Percentiles rank a stretch among this genome's conserved stretches.
phyloP scores from a whole-genome alignment of 2,797 vertebrate genomes.

The Rhinophrynus dorsalis region DNA sequence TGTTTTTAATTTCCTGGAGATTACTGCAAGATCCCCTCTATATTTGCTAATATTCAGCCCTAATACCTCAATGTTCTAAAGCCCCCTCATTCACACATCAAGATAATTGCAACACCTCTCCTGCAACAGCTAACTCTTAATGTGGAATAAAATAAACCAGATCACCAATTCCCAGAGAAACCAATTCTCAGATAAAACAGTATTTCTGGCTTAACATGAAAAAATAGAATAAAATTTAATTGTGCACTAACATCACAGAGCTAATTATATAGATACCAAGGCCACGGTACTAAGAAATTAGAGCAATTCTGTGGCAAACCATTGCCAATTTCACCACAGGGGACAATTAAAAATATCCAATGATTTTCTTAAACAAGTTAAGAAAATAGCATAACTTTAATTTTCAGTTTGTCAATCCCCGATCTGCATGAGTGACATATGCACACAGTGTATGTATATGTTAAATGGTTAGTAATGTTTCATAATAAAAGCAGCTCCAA shows the following conservation, averaged over 20 bases:
- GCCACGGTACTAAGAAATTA: too few relatives aligned
- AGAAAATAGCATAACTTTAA: too few relatives aligned
- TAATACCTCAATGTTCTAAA: conserved; percentile 22
- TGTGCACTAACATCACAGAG: not conserved
- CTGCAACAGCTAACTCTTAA: conserved; percentile 2
- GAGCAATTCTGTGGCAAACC: too few relatives aligned
- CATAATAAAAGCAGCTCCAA: too few relatives aligned
- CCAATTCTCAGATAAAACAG: conserved; percentile 7
- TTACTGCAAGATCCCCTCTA: not conserved
- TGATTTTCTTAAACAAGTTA: too few relatives aligned
- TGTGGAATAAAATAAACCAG: not conserved
- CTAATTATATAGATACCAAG: not conserved
- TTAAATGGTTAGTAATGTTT: too few relatives aligned
- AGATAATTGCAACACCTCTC: conserved; percentile 31
- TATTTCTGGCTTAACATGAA: not conserved
- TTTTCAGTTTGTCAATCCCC: too few relatives aligned
- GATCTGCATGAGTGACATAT: too few relatives aligned
- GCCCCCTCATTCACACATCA: not conserved
- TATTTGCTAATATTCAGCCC: conserved; percentile 26
- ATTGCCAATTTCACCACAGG: too few relatives aligned
- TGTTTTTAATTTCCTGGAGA: conserved; percentile 45
- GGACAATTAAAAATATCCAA: too few relatives aligned
- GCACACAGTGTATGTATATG: too few relatives aligned
- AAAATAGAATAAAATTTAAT: not conserved
- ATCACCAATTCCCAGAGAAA: not conserved